Conservation (phyloP, 2,113 vertebrate genomes). For the Stigmatopora nigra region DNA sequence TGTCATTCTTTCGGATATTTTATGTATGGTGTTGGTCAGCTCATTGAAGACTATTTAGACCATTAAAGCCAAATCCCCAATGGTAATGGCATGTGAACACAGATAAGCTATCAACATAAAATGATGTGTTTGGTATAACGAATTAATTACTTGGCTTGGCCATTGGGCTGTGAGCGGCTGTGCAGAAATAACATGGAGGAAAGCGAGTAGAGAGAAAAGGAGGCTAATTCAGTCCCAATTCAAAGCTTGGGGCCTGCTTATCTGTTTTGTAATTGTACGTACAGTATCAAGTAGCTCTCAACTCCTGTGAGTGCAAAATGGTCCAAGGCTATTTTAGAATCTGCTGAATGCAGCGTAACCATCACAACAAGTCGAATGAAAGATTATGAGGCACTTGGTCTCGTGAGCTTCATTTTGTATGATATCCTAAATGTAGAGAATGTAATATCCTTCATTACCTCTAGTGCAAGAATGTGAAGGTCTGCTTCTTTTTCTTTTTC, state of each 20-base stretch:
- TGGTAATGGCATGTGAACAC: constrained; percentile 58
- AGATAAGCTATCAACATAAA: constrained; percentile 49
- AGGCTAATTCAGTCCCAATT: constrained; percentile 54
- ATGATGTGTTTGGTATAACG: constrained; percentile 57
- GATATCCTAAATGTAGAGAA: neutral
- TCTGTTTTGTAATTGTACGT: constrained; percentile 45
- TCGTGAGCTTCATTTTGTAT: neutral
- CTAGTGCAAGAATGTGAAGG: too few species aligned
- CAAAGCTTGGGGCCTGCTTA: constrained; percentile 37
- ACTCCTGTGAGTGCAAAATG: constrained; percentile 42
- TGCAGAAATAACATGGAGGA: constrained; percentile 44
- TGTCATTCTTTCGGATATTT: constrained; percentile 6
- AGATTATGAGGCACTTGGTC: constrained; percentile 9
- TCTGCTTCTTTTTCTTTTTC: too few species aligned
- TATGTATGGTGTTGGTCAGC: constrained; percentile 2
- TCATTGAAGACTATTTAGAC: constrained; percentile 17
- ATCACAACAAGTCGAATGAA: constrained; percentile 16
- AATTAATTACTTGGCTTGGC: constrained; percentile 62
- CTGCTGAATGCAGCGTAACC: constrained; percentile 17
- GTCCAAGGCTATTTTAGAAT: constrained; percentile 46
- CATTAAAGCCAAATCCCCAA: constrained; percentile 50
- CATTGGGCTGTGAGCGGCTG: constrained; percentile 51
- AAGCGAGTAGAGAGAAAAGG: constrained; percentile 27
- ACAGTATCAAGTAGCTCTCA: constrained; percentile 43
- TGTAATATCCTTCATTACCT: neutral